phyloP scores from a whole-genome alignment of 2,888 invertebrate species.

The Acronicta leporina region DNA sequence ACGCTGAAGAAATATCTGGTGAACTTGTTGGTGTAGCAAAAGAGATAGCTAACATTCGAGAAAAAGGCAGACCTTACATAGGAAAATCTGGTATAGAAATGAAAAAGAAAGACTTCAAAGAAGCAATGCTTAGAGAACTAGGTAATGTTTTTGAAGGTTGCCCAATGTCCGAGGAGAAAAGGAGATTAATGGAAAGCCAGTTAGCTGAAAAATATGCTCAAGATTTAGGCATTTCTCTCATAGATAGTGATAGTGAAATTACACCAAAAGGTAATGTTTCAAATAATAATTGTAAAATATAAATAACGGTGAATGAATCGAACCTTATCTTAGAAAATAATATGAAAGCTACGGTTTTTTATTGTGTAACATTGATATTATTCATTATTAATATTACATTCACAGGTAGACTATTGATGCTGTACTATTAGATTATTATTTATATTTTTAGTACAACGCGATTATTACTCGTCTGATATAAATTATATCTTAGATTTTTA shows the following conservation, averaged over 20 bases:
- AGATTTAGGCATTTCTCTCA: conserved; percentile 21
- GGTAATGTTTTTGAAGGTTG: conserved; percentile 18
- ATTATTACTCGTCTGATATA: no score
- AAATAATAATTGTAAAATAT: background rate
- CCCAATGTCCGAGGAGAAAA: conserved; percentile 25
- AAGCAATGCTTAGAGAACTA: conserved; percentile 12
- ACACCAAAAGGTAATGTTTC: conserved; percentile 16
- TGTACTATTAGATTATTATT: no score
- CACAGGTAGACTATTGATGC: no score
- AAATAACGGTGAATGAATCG: no score
- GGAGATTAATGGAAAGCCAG: conserved; percentile 30
- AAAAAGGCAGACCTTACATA: background rate
- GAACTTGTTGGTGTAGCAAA: conserved; percentile 13
- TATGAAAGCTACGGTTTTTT: no score
- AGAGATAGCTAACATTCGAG: conserved; percentile 7
- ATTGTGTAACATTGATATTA: no score
- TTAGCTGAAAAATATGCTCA: conserved; percentile 20
- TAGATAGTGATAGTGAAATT: conserved; percentile 10
- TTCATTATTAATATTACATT: no score
- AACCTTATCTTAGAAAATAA: no score
- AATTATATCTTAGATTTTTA: no score
- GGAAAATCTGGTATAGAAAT: background rate
- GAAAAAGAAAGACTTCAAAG: conserved; percentile 15
- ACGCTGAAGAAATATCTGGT: conserved; percentile 16
- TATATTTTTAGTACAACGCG: no score